Evolutionary conservation across 1,140 invertebrate genomes (phyloP).

Genomic region (Gonatopus flavifemur): DNA sequence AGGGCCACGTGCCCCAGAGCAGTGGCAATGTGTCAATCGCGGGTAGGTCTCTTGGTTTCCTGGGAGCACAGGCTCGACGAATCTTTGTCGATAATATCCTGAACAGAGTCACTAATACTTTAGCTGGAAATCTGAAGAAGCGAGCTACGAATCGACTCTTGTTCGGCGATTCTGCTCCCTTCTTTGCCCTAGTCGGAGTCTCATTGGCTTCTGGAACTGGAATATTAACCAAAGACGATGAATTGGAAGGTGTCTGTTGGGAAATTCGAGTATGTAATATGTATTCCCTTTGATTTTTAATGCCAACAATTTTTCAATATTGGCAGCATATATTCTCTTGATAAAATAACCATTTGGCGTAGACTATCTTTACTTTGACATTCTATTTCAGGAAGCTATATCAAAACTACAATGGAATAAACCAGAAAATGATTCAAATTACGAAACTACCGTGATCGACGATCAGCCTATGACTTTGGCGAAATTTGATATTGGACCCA

Average conservation of each 20-base stretch:
- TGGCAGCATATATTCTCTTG: not conserved
- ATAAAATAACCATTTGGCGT: not conserved
- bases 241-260: conserved; percentile 76
- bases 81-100: conserved; percentile 72
- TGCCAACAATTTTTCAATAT: not conserved
- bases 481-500: conserved; percentile 68
- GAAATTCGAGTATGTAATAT: conserved; percentile 68
- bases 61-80: conserved; percentile 64
- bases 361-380: not conserved
- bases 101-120: conserved; percentile 67
- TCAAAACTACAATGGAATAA: conserved; percentile 63
- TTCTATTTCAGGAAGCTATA: conserved; percentile 60
- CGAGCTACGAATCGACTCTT: conserved; percentile 65
- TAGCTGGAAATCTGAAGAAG: conserved; percentile 65
- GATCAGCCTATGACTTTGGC: conserved; percentile 57
- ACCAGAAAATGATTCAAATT: conserved; percentile 59
- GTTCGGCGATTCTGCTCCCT: conserved; percentile 71
- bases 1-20: conserved; percentile 43
- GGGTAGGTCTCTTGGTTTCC: conserved; percentile 55
- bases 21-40: conserved; percentile 37
- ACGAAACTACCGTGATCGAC: conserved; percentile 46
- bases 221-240: conserved; percentile 77
- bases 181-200: conserved; percentile 75
- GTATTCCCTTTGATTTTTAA: conserved; percentile 3
- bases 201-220: conserved; percentile 73